phyloP scores from a whole-genome alignment of 2,888 invertebrate species.

The Anoncus sp. region DNA sequence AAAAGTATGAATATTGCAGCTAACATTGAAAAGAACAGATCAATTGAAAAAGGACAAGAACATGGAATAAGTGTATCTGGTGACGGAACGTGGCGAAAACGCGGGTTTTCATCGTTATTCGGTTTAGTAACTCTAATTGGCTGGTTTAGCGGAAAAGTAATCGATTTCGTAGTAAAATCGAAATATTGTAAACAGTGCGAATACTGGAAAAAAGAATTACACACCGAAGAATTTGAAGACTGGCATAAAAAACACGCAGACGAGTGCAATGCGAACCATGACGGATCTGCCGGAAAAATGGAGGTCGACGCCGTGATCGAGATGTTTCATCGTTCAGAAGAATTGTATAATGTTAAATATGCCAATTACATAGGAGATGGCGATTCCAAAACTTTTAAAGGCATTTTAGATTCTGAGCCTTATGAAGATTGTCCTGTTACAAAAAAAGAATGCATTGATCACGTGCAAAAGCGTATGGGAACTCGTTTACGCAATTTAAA shows the following conservation, averaged over 20 bases:
- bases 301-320: constrained; percentile 10
- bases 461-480: constrained; percentile 56
- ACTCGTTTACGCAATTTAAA: constrained; percentile 30
- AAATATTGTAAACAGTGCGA: constrained; percentile 50
- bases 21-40: too few species aligned
- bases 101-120: constrained; percentile 49
- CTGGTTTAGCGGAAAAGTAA: constrained; percentile 41
- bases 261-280: constrained; percentile 32
- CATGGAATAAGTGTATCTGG: constrained; percentile 44
- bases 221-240: constrained; percentile 43
- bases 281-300: constrained; percentile 52
- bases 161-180: constrained; percentile 45
- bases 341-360: too few species aligned
- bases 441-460: constrained; percentile 65
- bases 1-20: too few species aligned
- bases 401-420: constrained; percentile 45
- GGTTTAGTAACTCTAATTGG: constrained; percentile 54
- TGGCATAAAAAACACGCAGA: constrained; percentile 46
- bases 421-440: constrained; percentile 17
- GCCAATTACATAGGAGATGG: constrained; percentile 63
- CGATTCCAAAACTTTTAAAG: constrained; percentile 63
- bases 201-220: constrained; percentile 25
- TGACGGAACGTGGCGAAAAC: constrained; percentile 49
- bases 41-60: constrained; percentile 13
- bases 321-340: neutral